phyloP scores from a whole-genome alignment of 2,113 vertebrate species.

The Perca fluviatilis region DNA sequence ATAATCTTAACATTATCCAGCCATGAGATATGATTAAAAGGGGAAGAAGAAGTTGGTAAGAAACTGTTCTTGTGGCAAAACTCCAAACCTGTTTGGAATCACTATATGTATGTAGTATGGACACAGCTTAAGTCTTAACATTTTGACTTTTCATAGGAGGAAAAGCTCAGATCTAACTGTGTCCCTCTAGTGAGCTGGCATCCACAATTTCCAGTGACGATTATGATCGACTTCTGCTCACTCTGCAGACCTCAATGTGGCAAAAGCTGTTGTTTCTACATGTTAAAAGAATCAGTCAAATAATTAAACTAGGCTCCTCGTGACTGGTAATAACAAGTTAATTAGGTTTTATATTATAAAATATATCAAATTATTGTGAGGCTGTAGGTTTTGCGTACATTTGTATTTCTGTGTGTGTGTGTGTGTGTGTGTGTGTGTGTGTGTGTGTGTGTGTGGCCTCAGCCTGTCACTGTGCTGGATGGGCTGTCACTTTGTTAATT shows the following conservation, averaged over 20 bases:
- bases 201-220: not conserved
- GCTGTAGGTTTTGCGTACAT: constrained; percentile 27
- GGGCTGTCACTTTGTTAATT: constrained; percentile 83
- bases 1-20: not conserved
- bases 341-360: constrained; percentile 28
- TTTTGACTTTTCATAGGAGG: not conserved
- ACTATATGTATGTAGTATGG: not conserved
- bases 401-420: constrained; percentile 21
- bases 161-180: not conserved
- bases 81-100: not conserved
- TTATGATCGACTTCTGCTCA: not conserved
- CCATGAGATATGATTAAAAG: not conserved
- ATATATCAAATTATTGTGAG: constrained; percentile 14
- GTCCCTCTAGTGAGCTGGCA: not conserved
- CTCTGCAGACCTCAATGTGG: not conserved
- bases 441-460: constrained; percentile 28
- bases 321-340: constrained; percentile 26
- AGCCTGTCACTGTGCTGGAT: constrained; percentile 63
- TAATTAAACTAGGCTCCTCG: not conserved
- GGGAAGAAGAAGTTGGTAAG: not conserved
- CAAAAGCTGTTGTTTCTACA: not conserved
- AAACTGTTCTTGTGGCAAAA: not conserved
- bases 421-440: constrained; percentile 9
- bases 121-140: not conserved
- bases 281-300: not conserved